phyloP scores from a whole-genome alignment of 2,797 vertebrate genomes.

The Danio albolineatus region DNA sequence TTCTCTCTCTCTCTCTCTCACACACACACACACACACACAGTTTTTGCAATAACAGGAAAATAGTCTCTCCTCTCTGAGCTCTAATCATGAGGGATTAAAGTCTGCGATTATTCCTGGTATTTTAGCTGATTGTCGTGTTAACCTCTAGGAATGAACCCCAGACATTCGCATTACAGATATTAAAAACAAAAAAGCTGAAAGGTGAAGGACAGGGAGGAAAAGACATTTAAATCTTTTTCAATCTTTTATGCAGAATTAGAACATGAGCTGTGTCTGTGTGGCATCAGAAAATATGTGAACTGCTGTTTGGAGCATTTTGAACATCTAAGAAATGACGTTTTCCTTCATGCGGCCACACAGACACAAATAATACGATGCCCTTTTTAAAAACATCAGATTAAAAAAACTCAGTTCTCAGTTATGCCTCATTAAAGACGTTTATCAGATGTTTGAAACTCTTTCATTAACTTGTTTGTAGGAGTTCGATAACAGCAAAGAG shows the following conservation, averaged over 20 bases:
- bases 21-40: not conserved
- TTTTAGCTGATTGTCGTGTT: conserved; percentile 68
- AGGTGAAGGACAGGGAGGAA: conserved; percentile 9
- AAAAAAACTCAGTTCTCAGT: not conserved
- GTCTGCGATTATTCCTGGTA: conserved; percentile 64
- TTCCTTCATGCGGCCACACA: too few relatives aligned
- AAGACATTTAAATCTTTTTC: not conserved
- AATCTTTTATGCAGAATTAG: conserved; percentile 5
- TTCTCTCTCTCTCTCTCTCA: too few relatives aligned
- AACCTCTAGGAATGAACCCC: conserved; percentile 45
- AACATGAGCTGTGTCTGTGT: not conserved
- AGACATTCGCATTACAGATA: conserved; percentile 35
- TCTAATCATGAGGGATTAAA: conserved; percentile 61
- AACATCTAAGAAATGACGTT: too few relatives aligned
- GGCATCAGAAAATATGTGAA: too few relatives aligned
- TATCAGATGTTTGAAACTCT: not conserved
- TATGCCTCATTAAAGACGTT: not conserved
- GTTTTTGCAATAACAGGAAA: conserved; percentile 33
- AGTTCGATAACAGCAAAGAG: not conserved
- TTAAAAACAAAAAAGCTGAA: not conserved
- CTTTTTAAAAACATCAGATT: not conserved
- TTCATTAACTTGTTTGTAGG: not conserved
- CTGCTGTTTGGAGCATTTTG: too few relatives aligned
- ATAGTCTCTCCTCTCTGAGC: conserved; percentile 42
- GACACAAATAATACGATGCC: not conserved